Evolutionary conservation across 1,140 invertebrate species (phyloP).

Genomic region (Bathynomus jamesi): DNA sequence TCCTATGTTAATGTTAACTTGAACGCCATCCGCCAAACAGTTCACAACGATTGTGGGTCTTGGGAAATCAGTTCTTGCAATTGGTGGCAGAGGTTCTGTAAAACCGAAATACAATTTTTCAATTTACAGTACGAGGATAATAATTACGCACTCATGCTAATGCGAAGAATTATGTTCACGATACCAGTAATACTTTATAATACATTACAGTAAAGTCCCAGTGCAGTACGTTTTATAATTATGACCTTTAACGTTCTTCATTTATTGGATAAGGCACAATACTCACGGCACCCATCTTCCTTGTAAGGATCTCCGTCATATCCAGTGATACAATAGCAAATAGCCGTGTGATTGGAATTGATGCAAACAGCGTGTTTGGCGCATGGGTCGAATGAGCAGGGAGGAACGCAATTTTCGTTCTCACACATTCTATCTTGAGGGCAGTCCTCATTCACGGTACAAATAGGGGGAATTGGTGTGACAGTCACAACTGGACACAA

Average conservation of each 20-base stretch:
- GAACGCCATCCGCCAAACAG: slow-evolving; percentile 83
- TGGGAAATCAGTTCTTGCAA: slow-evolving; percentile 68
- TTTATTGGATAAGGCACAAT: slow-evolving; percentile 23
- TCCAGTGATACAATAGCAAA: slow-evolving; percentile 64
- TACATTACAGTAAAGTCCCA: no score
- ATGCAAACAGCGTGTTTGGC: slow-evolving; percentile 70
- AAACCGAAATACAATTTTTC: slow-evolving; percentile 18
- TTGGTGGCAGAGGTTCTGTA: slow-evolving; percentile 35
- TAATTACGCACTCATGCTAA: no score
- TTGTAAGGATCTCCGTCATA: slow-evolving; percentile 57
- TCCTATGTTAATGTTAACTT: slow-evolving; percentile 70
- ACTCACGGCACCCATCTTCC: slow-evolving; percentile 56
- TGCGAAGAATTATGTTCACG: no score
- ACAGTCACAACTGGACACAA: slow-evolving; percentile 12
- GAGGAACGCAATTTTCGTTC: slow-evolving; percentile 59
- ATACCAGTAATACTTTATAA: no score
- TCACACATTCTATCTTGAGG: slow-evolving; percentile 66
- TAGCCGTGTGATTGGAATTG: slow-evolving; percentile 63
- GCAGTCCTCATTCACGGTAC: slow-evolving; percentile 65
- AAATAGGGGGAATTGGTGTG: slow-evolving; percentile 50
- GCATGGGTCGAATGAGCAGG: slow-evolving; percentile 65
- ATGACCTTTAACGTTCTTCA: background rate
- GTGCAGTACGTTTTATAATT: no score
- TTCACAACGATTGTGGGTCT: slow-evolving; percentile 74
- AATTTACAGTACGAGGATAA: no score